Evolutionary conservation across 2,888 invertebrate genomes (phyloP), one percentile per base, ranked within the genome.

Genomic region (Halictus quadricinctus): DNA sequence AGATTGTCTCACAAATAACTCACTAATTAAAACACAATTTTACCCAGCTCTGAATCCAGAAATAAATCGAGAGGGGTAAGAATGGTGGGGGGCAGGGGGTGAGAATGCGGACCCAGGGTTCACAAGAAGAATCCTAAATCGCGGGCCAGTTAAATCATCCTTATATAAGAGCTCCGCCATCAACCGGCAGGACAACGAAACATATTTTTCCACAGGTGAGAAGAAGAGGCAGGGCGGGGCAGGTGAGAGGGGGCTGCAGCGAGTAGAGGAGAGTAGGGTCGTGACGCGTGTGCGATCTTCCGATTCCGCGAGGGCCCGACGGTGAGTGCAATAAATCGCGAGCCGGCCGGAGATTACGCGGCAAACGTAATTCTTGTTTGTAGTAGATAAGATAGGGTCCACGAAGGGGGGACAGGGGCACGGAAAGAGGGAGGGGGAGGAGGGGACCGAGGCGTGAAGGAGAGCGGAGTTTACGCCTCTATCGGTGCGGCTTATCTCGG

Each of bases 341-440:
- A 83, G 85, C 76, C 87, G 82, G 87, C 84, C 76, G 81, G 86
- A 93, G 94, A 94, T 94, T 94, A 92, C 93, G 91, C 89, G 91
- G 92, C 92, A 91, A 93, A 93, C 93, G 93, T 94, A 93, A 93
- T 92, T 94, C 94, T 94, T 93, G 94, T 93, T 94, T 94, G 93
- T 94, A 93, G 92, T 92, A 93, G 94, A 94, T 94, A 94, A 94
- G 94, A 93, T 93, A 93, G 91, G 77, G 87, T 84, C 72, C 84
- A 58, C 76, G 79, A 66, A 70, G 84, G 69, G 73, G 72, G 76
- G 83, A 43, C 70, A n/a, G 54, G 54, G n/a, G 54, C 54, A 54
- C 25, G 60, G 25, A 73, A 85, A 85, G 77, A 18, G 43, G 25
- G 64, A 7, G 15, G 58, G 72, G 85, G 72, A 41, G 15, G 41